A percentile compares a stretch with the other conserved stretches of the same genome.
Evolutionary conservation across 2,113 vertebrate genomes (phyloP).

Genomic region (Brevimyrus niger): DNA sequence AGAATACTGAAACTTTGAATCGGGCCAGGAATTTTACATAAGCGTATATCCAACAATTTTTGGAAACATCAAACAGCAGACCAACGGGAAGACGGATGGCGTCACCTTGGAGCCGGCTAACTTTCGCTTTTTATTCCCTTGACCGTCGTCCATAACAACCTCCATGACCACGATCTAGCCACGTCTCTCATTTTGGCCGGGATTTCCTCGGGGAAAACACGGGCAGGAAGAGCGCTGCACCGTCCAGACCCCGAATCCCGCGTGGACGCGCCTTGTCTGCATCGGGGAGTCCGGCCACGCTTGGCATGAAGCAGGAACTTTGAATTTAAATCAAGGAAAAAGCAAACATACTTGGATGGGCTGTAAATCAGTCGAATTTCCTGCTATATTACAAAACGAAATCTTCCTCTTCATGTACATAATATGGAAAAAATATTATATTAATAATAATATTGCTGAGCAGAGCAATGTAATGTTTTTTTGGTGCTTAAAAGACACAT

Average conservation of each 20-base stretch:
- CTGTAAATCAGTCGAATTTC: conserved; percentile 10
- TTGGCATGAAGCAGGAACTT: background rate
- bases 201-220: background rate
- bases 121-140: background rate
- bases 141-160: background rate
- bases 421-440: background rate
- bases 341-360: background rate
- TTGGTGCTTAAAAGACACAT: background rate
- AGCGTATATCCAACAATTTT: background rate
- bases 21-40: background rate
- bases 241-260: background rate
- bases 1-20: background rate
- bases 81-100: background rate
- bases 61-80: background rate
- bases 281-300: background rate
- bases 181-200: too few species aligned
- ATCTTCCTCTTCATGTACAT: background rate
- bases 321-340: conserved; percentile 3
- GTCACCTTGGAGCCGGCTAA: background rate
- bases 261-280: background rate
- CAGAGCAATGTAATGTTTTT: background rate
- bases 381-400: background rate
- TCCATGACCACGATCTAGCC: background rate
- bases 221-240: background rate
- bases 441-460: background rate